These are phyloP conservation scores for Kryptolebias ocellatus DNA, from an alignment of 2,797 vertebrate genomes.

Conservation along the genomic window DNA sequence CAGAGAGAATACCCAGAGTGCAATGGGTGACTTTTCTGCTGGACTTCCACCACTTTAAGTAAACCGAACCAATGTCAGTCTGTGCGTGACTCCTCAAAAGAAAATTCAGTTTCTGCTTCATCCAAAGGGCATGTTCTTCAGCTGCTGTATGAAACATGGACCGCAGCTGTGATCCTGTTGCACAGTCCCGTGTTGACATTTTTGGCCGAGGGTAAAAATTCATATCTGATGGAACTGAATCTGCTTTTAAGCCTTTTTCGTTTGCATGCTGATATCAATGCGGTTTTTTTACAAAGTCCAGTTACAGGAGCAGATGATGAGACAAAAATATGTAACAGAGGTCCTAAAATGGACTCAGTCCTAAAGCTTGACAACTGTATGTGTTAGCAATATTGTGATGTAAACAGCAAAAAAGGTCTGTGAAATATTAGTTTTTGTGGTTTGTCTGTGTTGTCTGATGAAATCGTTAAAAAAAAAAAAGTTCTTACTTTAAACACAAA, in stretches of 20 bases:
- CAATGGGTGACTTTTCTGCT: not conserved
- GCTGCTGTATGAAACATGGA: not conserved
- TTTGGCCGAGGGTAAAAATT: not conserved
- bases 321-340: not conserved
- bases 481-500: not conserved
- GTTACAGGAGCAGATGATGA: not conserved
- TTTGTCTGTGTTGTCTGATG: not conserved
- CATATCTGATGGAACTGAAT: not conserved
- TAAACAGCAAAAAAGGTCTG: not conserved
- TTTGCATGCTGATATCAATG: conserved; percentile 17
- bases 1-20: not conserved
- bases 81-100: not conserved
- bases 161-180: not conserved
- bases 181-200: not conserved
- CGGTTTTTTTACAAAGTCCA: not conserved
- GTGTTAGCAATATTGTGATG: no score
- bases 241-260: not conserved
- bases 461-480: not conserved
- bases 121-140: not conserved
- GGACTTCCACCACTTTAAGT: no score
- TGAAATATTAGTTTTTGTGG: not conserved
- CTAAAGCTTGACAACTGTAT: not conserved
- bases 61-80: not conserved
- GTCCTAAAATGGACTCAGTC: not conserved
- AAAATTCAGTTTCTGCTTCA: not conserved